Evolutionary conservation across 2,797 vertebrate genomes (phyloP).

Genomic region (Aplochiton taeniatus): DNA sequence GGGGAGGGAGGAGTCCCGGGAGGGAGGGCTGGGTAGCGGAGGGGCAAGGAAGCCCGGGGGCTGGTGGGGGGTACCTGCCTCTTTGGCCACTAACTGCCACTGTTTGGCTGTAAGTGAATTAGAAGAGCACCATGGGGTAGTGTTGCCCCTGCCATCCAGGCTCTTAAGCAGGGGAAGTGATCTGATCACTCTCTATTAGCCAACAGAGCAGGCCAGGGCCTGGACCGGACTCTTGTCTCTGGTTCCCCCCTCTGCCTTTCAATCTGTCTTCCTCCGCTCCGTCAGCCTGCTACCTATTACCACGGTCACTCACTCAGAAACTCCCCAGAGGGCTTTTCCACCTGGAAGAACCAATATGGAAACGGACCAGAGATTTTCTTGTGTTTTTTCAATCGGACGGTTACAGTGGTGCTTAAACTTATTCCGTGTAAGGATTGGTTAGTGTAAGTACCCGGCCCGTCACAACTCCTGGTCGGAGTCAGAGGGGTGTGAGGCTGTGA

Average conservation of each 20-base stretch:
- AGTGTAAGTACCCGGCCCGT: background rate
- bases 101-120: constrained; percentile 69
- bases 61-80: constrained; percentile 65
- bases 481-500: constrained; percentile 27
- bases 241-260: constrained; percentile 36
- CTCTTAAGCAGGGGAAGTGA: constrained; percentile 54
- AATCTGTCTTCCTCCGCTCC: constrained; percentile 14
- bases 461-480: constrained; percentile 21
- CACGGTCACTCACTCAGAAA: background rate
- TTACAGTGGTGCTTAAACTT: no score
- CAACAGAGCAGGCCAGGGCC: constrained; percentile 55
- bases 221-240: constrained; percentile 42
- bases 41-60: constrained; percentile 7
- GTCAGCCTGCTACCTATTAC: constrained; percentile 32
- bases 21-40: background rate
- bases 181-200: constrained; percentile 62
- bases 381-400: no score
- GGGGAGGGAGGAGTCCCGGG: constrained; percentile 47
- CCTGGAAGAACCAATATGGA: background rate
- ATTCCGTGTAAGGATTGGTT: background rate
- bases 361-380: background rate
- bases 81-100: constrained; percentile 67
- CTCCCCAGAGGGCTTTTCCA: constrained; percentile 18
- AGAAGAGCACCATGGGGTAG: constrained; percentile 53
- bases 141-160: constrained; percentile 54